Conservation (phyloP, 2,113 vertebrate species). For the Chunga burmeisteri region DNA sequence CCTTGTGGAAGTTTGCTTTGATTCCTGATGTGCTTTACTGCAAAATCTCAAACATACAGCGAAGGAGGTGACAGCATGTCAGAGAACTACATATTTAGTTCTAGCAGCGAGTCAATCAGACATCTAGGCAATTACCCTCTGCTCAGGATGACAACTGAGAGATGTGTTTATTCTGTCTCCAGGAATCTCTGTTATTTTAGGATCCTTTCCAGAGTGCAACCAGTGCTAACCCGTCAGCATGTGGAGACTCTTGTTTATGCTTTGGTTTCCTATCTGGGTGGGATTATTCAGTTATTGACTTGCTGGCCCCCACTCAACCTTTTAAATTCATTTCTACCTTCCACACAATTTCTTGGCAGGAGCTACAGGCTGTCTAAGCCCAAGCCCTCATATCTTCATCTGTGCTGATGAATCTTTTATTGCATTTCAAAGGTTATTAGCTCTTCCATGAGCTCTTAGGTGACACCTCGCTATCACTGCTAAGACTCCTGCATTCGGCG, state of each 20-base stretch:
- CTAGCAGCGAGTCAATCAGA: slow-evolving; percentile 61
- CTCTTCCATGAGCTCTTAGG: neutral
- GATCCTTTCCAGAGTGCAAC: slow-evolving; percentile 61
- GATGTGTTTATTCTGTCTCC: slow-evolving; percentile 67
- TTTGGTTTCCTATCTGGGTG: slow-evolving; percentile 66
- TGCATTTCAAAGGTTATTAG: slow-evolving; percentile 37
- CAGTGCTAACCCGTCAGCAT: slow-evolving; percentile 64
- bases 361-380: slow-evolving; percentile 27
- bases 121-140: slow-evolving; percentile 63
- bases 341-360: slow-evolving; percentile 51
- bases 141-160: slow-evolving; percentile 64
- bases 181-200: slow-evolving; percentile 68
- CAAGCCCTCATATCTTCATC: slow-evolving; percentile 62
- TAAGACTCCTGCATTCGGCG: neutral
- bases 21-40: slow-evolving; percentile 47
- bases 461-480: neutral
- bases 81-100: slow-evolving; percentile 51
- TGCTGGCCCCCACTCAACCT: slow-evolving; percentile 65
- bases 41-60: neutral
- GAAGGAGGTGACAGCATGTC: slow-evolving; percentile 53
- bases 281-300: slow-evolving; percentile 71
- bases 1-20: slow-evolving; percentile 52
- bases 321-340: slow-evolving; percentile 63
- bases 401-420: slow-evolving; percentile 57
- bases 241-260: slow-evolving; percentile 60